These are phyloP conservation scores for Pocota personata DNA, from an alignment of 2,888 invertebrate species.

Conservation along the genomic window DNA sequence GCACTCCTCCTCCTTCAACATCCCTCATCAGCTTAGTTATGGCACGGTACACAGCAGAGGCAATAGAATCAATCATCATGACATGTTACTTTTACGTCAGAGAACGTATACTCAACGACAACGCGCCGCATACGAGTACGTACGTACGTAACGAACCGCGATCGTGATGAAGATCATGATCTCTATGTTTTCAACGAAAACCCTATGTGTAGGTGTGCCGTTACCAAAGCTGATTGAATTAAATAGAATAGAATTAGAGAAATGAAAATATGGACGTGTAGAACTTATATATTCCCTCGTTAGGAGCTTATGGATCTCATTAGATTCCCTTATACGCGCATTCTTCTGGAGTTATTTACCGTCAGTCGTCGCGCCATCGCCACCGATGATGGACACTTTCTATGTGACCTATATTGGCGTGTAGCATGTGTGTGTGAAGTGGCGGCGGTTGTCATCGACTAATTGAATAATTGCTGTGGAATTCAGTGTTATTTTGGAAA, in stretches of 20 bases:
- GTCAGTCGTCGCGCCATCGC: background rate
- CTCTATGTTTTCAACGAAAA: background rate
- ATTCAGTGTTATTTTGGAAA: constrained; percentile 18
- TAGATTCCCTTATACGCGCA: constrained; percentile 13
- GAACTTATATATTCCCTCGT: constrained; percentile 37
- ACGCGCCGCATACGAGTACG: background rate
- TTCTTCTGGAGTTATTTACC: constrained; percentile 18
- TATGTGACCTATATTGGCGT: constrained; percentile 46
- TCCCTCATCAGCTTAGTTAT: too few relatives aligned
- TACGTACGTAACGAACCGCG: constrained; percentile 38
- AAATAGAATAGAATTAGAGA: constrained; percentile 36
- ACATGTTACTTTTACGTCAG: constrained; percentile 29
- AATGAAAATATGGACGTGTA: background rate
- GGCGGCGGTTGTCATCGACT: background rate
- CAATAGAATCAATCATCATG: constrained; percentile 66
- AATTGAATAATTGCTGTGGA: constrained; percentile 41
- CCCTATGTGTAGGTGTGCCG: constrained; percentile 56
- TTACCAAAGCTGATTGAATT: constrained; percentile 56
- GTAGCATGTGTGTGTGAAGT: background rate
- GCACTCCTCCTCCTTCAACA: background rate
- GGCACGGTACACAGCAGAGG: background rate
- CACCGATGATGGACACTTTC: constrained; percentile 30
- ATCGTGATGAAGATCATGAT: constrained; percentile 56
- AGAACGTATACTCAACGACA: background rate
- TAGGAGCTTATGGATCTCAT: constrained; percentile 51